Evolutionary conservation across 2,797 vertebrate genomes (phyloP), one percentile per base, ranked within the genome.

Genomic region (Craterocephalus amniculus): DNA sequence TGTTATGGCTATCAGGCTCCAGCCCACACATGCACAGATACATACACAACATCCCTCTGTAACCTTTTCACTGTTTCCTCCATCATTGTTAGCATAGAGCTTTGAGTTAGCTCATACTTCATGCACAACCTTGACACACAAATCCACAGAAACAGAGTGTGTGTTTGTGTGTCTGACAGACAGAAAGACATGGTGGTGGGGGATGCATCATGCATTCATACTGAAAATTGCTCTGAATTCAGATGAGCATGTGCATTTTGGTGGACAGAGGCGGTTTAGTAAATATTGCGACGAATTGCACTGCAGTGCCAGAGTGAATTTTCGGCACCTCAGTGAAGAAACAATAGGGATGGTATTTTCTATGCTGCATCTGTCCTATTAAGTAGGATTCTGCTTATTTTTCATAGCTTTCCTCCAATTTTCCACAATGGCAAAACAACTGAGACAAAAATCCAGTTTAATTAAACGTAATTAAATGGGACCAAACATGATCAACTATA

Each of bases 171-270:
- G 38, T n/a, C 6, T 59, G 56, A 63, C 58, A 70, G 58, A 55
- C 6, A 58, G 29, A 49, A 27, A 63, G 49, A 64, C 66, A 78
- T 12, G 26, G 72, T 59, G 62, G 26, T 59, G 45, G 68, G 58
- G 67, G 54, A 74, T 36, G 63, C 32, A 66, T 85, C 67, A 77
- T 79, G 63, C 27, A 70, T 83, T 83, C 64, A 74, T 75, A 65
- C 45, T 78, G 35, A 14, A 84, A 80, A 86, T 62, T 81, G 72
- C 48, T 73, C 65, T 72, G 74, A 86, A 87, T 87, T 80, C 80
- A 49, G 83, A 83, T 82, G 70, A 90, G 81, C 49, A 60, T 43
- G 59, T 75, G 80, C 63, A 80, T 66, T 66, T 75, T 72, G 36
- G 54, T 40, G 29, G 63, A 74, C 51, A 58, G 32, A 72, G 63